phyloP scores from a whole-genome alignment of 1,140 invertebrate species.

The Aphis gossypii region DNA sequence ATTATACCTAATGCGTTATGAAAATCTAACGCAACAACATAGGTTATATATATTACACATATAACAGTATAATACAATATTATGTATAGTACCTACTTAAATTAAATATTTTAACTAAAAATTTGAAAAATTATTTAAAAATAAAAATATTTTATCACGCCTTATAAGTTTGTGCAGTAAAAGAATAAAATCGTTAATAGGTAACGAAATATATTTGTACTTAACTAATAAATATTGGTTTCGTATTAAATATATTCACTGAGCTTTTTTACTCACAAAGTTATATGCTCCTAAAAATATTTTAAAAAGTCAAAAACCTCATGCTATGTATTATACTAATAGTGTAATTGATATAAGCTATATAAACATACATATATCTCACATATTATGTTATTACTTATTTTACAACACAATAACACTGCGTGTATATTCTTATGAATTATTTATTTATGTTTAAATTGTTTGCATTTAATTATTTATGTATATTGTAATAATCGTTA shows the following conservation, averaged over 20 bases:
- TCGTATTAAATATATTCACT: not conserved
- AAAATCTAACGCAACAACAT: conserved; percentile 2
- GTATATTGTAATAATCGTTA: conserved; percentile 2
- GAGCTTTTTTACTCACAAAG: not conserved
- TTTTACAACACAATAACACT: not conserved
- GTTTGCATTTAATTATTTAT: not conserved
- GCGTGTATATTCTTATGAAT: not conserved
- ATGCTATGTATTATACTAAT: not conserved
- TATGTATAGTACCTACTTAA: not conserved
- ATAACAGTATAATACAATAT: not conserved
- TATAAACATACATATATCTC: not conserved
- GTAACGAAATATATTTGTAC: not conserved
- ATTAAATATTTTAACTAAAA: not conserved
- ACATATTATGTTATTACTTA: not conserved
- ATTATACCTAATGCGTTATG: not conserved
- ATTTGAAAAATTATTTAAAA: not conserved
- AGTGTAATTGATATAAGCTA: not conserved
- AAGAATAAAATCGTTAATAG: not conserved
- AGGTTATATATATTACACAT: not conserved
- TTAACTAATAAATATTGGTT: not conserved
- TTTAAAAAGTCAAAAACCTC: not conserved
- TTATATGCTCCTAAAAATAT: not conserved
- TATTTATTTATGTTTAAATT: not conserved
- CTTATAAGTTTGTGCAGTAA: not conserved
- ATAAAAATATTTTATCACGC: not conserved